Evolutionary conservation across 92 coral and sea anemone species (phyloP), one percentile per base, ranked within the genome.

Genomic region (Metridium senile): DNA sequence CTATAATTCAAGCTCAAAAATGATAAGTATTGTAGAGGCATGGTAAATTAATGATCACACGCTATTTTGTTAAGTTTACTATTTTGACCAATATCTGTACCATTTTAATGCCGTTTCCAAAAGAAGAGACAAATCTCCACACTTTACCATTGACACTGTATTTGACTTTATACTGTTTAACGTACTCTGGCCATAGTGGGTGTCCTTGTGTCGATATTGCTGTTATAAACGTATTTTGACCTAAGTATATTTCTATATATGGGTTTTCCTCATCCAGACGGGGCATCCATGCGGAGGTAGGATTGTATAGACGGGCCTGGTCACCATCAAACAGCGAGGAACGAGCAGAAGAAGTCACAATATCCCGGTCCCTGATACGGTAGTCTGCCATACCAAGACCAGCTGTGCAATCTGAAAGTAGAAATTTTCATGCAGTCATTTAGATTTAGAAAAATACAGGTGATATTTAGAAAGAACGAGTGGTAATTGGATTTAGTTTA

Each of bases 201-300:
- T 86, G 90, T 2, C 90, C 90, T 75, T 86, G 85, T 28, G 90
- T 86, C 26, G 90, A 86, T n/a, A 86, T 68, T 10, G 86, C 86
- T 30, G 90, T 86, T 43, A 86, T 49, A 10, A 57, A 43, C 21
- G 33, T 75, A 28, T 62, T 43, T 22, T 78, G 68, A n/a, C 86
- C 86, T 22, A 86, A 80, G 77, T 75, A 74, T 27, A 86, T 70
- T 31, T 81, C 75, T 66, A 86, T 20, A 54, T 34, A 86, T 1
- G 90, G 82, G 11, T 45, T 27, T 17, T 43, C 52, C 9, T 86
- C 90, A 28, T 46, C 57, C 20, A 39, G 35, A 23, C 47, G 43
- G 20, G 90, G 90, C 13, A 78, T 52, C 90, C 90, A 86, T 20
- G 90, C 90, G 34, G 82, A 81, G 32, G 34, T 27, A 26, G 78